phyloP scores from a whole-genome alignment of 2,797 vertebrate species.

The Scyliorhinus canicula region DNA sequence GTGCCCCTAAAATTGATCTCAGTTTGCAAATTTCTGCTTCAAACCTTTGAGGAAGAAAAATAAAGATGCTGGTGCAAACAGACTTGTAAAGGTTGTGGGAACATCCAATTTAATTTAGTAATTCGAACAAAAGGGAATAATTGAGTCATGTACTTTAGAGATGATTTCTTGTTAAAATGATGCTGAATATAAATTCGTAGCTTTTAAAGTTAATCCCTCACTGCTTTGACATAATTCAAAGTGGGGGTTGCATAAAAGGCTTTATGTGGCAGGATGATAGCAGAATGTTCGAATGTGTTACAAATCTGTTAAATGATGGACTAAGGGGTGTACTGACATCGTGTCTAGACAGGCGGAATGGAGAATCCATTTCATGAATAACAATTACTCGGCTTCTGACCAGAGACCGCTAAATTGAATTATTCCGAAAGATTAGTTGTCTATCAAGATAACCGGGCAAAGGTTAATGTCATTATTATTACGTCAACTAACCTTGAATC shows the following conservation, averaged over 20 bases:
- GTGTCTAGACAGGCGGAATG: slow-evolving; percentile 33
- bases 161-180: neutral
- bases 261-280: neutral
- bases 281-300: slow-evolving; percentile 5
- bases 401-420: slow-evolving; percentile 33
- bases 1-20: neutral
- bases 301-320: slow-evolving; percentile 33
- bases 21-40: neutral
- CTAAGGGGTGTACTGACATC: slow-evolving; percentile 21
- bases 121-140: neutral
- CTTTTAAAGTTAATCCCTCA: neutral
- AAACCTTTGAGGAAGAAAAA: neutral
- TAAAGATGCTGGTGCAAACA: neutral
- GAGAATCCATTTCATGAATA: slow-evolving; percentile 37
- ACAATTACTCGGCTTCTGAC: slow-evolving; percentile 23
- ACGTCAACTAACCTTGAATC: slow-evolving; percentile 33
- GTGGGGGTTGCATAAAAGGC: neutral
- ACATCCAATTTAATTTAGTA: neutral
- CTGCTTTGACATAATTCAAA: neutral
- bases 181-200: neutral
- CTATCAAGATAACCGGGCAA: slow-evolving; percentile 16
- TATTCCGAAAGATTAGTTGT: slow-evolving; percentile 37
- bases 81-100: neutral
- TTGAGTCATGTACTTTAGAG: neutral
- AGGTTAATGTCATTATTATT: slow-evolving; percentile 38